A percentile compares a stretch with the other conserved stretches of the same genome.
Conservation (phyloP, 2,888 invertebrate species). For the Gymnocheta viridis region DNA sequence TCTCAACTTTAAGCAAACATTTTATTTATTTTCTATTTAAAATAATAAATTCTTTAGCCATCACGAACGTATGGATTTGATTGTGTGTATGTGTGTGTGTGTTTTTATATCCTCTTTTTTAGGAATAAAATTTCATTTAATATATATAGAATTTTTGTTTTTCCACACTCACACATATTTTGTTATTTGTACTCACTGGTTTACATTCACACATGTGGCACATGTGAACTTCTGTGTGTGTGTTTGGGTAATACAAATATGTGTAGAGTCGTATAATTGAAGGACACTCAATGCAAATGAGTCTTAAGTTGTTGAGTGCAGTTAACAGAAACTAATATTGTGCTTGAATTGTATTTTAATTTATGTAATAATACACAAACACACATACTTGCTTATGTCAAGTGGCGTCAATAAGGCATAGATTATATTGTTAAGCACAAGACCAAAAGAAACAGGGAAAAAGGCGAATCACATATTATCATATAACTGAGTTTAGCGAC, state of each 20-base stretch:
- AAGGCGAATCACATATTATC: background rate
- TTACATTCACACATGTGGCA: background rate
- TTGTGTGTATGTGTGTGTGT: background rate
- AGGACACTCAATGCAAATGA: constrained; percentile 68
- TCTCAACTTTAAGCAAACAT: constrained; percentile 6
- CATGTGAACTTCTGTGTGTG: background rate
- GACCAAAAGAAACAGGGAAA: background rate
- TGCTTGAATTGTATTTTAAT: constrained; percentile 53
- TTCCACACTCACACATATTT: background rate
- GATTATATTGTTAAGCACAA: constrained; percentile 41
- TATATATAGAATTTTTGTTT: constrained; percentile 7
- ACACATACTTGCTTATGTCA: constrained; percentile 43
- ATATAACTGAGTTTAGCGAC: background rate
- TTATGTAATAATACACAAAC: constrained; percentile 45
- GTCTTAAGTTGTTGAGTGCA: constrained; percentile 61
- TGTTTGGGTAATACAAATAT: background rate
- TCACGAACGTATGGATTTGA: background rate
- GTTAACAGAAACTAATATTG: constrained; percentile 64
- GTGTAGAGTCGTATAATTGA: constrained; percentile 46
- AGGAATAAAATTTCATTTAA: constrained; percentile 49
- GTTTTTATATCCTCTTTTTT: constrained; percentile 37
- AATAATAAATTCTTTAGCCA: constrained; percentile 40
- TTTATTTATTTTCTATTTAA: constrained; percentile 43
- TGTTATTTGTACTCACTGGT: background rate
- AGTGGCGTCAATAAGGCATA: constrained; percentile 63